phyloP scores from a whole-genome alignment of 2,888 invertebrate species.

The Hypena proboscidalis region DNA sequence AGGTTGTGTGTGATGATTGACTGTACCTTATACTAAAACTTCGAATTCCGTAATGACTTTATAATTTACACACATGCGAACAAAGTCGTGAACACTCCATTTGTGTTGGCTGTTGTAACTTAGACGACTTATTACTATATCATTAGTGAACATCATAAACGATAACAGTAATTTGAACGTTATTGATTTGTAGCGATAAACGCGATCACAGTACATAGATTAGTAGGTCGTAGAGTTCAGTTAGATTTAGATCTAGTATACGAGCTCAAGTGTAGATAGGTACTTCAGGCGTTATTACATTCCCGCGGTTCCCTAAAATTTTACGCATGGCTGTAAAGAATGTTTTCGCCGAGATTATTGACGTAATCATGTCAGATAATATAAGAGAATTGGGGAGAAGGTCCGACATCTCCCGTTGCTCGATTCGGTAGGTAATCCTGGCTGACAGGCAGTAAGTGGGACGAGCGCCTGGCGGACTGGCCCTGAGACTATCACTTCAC shows the following conservation, averaged over 20 bases:
- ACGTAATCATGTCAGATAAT: slow-evolving; percentile 14
- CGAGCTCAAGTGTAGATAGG: neutral
- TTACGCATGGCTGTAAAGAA: neutral
- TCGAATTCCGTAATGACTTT: slow-evolving; percentile 25
- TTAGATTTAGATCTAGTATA: too few species aligned
- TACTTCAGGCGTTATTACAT: slow-evolving; percentile 4
- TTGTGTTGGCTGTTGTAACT: neutral
- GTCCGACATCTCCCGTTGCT: slow-evolving; percentile 47
- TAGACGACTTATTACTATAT: neutral
- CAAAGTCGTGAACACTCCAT: neutral
- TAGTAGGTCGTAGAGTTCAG: neutral
- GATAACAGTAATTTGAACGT: neutral
- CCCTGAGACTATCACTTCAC: slow-evolving; percentile 69
- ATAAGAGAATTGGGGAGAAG: slow-evolving; percentile 41
- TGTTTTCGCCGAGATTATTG: neutral
- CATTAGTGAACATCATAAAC: neutral
- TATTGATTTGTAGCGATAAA: slow-evolving; percentile 2
- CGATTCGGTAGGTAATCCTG: slow-evolving; percentile 57
- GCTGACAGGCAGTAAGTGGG: slow-evolving; percentile 50
- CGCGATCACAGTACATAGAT: neutral
- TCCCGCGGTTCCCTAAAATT: neutral
- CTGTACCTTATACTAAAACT: slow-evolving; percentile 22
- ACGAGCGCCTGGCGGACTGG: slow-evolving; percentile 58
- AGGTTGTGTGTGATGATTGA: slow-evolving; percentile 35
- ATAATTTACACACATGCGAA: slow-evolving; percentile 13